These are phyloP conservation scores for Cyanoliseus patagonus DNA, from an alignment of 2,113 vertebrate species.

Conservation along the genomic window DNA sequence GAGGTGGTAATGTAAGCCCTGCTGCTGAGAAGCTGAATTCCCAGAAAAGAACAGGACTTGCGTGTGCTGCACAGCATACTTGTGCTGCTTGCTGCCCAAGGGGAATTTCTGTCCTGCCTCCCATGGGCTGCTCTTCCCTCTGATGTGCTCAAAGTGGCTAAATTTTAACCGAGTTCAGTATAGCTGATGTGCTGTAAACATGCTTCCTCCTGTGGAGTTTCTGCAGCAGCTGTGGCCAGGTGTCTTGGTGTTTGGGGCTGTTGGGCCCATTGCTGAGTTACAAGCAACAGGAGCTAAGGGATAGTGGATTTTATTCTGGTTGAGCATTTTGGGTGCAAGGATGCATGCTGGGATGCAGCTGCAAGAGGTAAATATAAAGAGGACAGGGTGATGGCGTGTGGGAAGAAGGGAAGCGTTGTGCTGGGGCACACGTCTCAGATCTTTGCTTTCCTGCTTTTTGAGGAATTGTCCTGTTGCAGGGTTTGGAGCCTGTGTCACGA, in stretches of 20 bases:
- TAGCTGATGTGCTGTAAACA: accelerated
- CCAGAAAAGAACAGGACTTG: not conserved
- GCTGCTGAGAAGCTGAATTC: not conserved
- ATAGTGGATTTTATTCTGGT: not conserved
- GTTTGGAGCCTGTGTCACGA: not conserved
- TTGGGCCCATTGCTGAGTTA: not conserved
- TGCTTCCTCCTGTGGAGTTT: not conserved
- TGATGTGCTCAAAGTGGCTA: not conserved
- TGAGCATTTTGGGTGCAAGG: not conserved
- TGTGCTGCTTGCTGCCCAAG: not conserved
- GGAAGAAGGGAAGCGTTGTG: not conserved
- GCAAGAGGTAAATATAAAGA: not conserved
- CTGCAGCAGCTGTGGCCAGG: not conserved
- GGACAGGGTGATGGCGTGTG: not conserved
- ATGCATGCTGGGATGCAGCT: not conserved
- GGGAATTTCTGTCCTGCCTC: not conserved
- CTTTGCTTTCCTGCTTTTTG: not conserved
- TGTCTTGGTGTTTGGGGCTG: not conserved
- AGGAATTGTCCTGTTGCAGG: not conserved
- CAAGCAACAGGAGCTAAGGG: not conserved
- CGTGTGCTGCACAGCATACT: not conserved
- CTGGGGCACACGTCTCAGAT: not conserved
- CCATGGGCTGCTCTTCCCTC: not conserved
- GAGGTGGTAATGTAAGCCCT: not conserved
- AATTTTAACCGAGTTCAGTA: not conserved